Base-by-base conservation (phyloP, 2,888 invertebrate species). In the Dynastes hyllus region DNA sequence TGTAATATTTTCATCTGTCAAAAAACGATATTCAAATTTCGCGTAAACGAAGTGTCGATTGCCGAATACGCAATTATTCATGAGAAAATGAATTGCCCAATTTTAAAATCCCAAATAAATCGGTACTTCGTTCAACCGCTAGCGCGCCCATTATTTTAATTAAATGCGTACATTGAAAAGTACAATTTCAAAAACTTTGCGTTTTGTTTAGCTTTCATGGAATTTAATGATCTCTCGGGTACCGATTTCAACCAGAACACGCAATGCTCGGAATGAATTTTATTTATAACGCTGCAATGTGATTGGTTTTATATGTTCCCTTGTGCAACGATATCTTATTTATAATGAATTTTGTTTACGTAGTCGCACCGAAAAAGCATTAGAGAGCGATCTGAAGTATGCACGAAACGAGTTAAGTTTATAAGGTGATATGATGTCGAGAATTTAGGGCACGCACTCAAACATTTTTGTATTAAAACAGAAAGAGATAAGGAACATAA, bases 301-400 rank as follows among this genome's bases (percentile, higher is more conserved):
- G 66, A 66, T 66, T 66, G 66, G 66, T 40, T 66, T 66, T 66
- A 16, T 40, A 40, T 66, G 40, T 66, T 13, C 16, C n/a, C 32
- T 37, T 66, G 37, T 66, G 37, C 65, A 66, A 40, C 9, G 40
- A 66, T 66, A 66, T 66, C 40, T 66, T 66, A 66, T 66, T 66
- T 66, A 66, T 66, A 66, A 66, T 66, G 40, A 40, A 37, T 66
- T 66, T 66, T 66, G 66, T 66, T 66, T 66, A 40, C 16, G 66
- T 6, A 66, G 16, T 16, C 22, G n/a, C 66, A n/a, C 16, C 66
- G 40, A 40, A 37, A 37, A 22, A 66, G 37, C 16, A 40, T 66
- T 40, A 66, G 40, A 66, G 40, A 66, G 6, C n/a, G 66, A 16
- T 55, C 6, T 22, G 55, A 55, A 55, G 22, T 9, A 29, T 9